Base-by-base conservation (phyloP, 2,113 vertebrate genomes). In the Aldabrachelys gigantea region DNA sequence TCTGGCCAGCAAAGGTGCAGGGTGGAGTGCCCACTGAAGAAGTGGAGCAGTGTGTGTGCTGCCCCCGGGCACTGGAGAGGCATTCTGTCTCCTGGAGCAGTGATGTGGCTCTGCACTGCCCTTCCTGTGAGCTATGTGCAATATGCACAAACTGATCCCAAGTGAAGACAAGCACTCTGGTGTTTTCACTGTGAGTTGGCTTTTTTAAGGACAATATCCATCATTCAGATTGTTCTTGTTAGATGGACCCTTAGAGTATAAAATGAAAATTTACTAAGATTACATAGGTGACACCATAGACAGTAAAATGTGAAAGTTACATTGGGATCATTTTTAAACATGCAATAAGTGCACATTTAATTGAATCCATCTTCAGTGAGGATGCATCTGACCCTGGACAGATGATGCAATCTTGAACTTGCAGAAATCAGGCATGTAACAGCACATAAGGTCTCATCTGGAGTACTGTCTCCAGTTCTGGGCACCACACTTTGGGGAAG, bases 391-490 rank as follows among this genome's bases (percentile, higher is more conserved):
- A 17, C 11, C 44, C 12, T 81, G 89, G 65, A 87, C 22, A 76
- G 47, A 90, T 89, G 88, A 79, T 65, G 89, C 50, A 27, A 75
- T 92, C 81, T 80, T 85, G 89, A 95, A 80, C 84, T 69, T 80
- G 65, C 53, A 93, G 85, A 75, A 85, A 87, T 89, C 79, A 38
- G 27, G 85, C 2, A 0, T n/a, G 22, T 19, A 84, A 89, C 47
- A 92, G 47, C 79, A 95, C 49, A 44, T 72, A 72, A 72, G n/a
- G 65, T n/a, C 65, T 38, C 65, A 22, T 10, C 35, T 22, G n/a
- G 65, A n/a, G 19, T 72, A 72, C 4, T 22, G 5, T 72, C 19
- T 19, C n/a, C 21, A 21, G 9, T 72, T 72, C n/a, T 72, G n/a
- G n/a, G 65, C n/a, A 19, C n/a, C n/a, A 38, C n/a, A 22, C 9